Conservation (phyloP, 2,888 invertebrate species). For the Philereme vetulata region DNA sequence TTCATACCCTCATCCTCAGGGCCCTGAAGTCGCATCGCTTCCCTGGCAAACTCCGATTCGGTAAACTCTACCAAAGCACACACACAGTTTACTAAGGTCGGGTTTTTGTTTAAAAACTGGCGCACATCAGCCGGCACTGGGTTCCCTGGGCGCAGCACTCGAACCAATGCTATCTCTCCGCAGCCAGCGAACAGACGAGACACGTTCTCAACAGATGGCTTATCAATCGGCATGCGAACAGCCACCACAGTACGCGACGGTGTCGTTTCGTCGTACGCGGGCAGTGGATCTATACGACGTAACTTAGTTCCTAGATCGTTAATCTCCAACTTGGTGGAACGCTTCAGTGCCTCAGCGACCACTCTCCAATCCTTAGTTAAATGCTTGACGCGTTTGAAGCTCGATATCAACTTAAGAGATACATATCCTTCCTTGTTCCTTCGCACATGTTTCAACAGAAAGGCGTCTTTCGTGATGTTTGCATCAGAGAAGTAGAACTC, state of each 20-base stretch:
- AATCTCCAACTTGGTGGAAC: conserved; percentile 92
- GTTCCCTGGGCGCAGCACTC: conserved; percentile 94
- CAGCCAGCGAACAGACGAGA: conserved; percentile 94
- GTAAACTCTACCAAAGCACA: conserved; percentile 97
- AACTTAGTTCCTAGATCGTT: conserved; percentile 96
- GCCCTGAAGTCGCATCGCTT: conserved; percentile 88
- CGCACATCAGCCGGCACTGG: conserved; percentile 95
- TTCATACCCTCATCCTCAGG: conserved; percentile 85
- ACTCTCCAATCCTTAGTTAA: conserved; percentile 97
- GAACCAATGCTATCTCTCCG: conserved; percentile 94
- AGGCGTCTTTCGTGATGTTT: conserved; percentile 97
- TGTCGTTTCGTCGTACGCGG: conserved; percentile 95
- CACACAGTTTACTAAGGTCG: conserved; percentile 92
- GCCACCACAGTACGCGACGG: conserved; percentile 96
- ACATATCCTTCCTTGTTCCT: conserved; percentile 98
- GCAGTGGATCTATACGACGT: conserved; percentile 92
- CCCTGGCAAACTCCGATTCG: conserved; percentile 92
- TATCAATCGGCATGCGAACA: conserved; percentile 92
- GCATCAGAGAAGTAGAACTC: conserved; percentile 98
- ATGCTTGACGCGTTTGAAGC: conserved; percentile 97
- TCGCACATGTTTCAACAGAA: conserved; percentile 96
- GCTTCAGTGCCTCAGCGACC: conserved; percentile 92
- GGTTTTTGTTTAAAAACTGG: conserved; percentile 95
- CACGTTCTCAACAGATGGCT: conserved; percentile 94
- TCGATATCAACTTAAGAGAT: conserved; percentile 96